These are phyloP conservation scores for Phaedon cochleariae DNA, from an alignment of 2,888 invertebrate genomes.

Conservation along the genomic window DNA sequence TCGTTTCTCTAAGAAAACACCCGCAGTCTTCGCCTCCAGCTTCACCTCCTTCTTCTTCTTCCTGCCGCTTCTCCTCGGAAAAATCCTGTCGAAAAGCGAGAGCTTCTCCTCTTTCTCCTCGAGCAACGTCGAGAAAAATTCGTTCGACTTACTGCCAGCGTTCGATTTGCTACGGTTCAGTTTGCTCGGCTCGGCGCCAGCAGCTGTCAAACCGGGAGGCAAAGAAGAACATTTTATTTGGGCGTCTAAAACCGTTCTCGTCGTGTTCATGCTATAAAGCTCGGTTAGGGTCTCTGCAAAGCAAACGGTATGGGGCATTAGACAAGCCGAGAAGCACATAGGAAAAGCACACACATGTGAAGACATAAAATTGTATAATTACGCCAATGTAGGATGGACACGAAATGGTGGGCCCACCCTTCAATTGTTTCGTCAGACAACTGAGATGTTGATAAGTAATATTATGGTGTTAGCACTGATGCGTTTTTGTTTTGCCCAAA, in stretches of 20 bases:
- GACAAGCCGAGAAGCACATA: conserved; percentile 11
- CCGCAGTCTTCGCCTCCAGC: conserved; percentile 58
- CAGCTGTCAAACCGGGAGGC: conserved; percentile 69
- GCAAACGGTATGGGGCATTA: conserved; percentile 29
- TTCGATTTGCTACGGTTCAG: conserved; percentile 64
- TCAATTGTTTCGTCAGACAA: too few species aligned
- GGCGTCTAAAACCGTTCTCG: conserved; percentile 58
- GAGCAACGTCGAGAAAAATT: conserved; percentile 49
- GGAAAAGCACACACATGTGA: not conserved
- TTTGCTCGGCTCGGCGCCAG: conserved; percentile 64
- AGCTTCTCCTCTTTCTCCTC: conserved; percentile 63
- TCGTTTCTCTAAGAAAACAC: conserved; percentile 19
- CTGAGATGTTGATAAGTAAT: too few species aligned
- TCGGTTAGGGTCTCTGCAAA: conserved; percentile 60
- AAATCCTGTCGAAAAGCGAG: conserved; percentile 72
- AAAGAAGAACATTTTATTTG: conserved; percentile 72
- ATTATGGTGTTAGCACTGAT: too few species aligned
- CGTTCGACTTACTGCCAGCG: conserved; percentile 59
- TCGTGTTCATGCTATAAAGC: conserved; percentile 55
- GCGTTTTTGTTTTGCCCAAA: too few species aligned
- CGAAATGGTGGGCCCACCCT: too few species aligned
- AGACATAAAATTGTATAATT: too few species aligned
- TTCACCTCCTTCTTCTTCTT: conserved; percentile 64
- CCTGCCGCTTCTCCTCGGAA: conserved; percentile 76
- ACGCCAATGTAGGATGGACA: too few species aligned